Base-by-base conservation (phyloP, 2,888 invertebrate species). In the Bimastos eiseni region DNA sequence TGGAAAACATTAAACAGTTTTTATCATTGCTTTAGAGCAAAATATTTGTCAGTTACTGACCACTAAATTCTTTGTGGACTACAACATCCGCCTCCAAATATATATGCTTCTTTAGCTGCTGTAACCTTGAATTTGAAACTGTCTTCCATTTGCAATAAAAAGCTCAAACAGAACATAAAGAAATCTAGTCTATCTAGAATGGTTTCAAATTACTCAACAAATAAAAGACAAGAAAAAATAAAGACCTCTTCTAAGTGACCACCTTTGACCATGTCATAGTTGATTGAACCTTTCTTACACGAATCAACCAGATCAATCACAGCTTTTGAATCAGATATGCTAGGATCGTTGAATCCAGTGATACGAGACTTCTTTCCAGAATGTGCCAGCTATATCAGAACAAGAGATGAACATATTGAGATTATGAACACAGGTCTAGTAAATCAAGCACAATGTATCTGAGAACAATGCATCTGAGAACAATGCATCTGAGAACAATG, bases 231-330 rank as follows among this genome's bases (percentile, higher is more conserved):
- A 70, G n/a, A n/a, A 11, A n/a, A 70, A 70, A 70, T 33, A 36
- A 1, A 21, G 33, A 98, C 98, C 97, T 98, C 97, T 93, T 97
- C 96, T 44, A 96, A 97, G 88, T 96, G 97, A 70, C 97, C 97
- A 19, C 96, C 96, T 95, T 97, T 97, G 88, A 99, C 97, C 83
- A 98, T 96, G 92, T 98, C 97, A 95, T 98, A 99, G 95, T 98
- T 98, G 94, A 99, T 97, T 92, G 97, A 97, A 90, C 98, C 98
- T 0, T 98, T 98, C 94, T 98, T 98, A 95, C 99, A 98, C 91
- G 98, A 97, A 95, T 99, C 99, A 93, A 99, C 98, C 93, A 99
- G 96, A 95, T 99, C 98, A 93, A 99, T 96, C n/a, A 99, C 97
- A 91, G 98, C 97, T 94, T 97, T 97, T n/a, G 97, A 98, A 95